Evolutionary conservation across 2,113 vertebrate species (phyloP).

Genomic region (Pterocles orientalis): DNA sequence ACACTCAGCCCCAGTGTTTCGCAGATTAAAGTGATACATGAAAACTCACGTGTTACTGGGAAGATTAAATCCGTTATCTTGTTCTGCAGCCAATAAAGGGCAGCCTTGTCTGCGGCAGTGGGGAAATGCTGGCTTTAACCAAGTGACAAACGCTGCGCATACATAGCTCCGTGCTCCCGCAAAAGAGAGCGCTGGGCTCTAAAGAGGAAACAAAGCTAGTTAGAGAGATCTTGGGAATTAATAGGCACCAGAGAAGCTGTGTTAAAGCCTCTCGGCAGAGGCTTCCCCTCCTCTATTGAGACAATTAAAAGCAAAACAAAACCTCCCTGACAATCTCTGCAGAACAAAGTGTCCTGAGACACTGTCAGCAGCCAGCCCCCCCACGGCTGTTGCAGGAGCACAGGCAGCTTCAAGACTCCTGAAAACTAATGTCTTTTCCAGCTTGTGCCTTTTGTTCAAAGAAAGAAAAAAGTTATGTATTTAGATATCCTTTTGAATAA

Average conservation of each 20-base stretch:
- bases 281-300: not conserved
- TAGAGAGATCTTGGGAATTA: constrained; percentile 2
- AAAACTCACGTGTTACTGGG: constrained; percentile 75
- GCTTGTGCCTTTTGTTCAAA: not conserved
- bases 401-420: not conserved
- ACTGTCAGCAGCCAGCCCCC: not conserved
- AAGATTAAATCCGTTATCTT: constrained; percentile 76
- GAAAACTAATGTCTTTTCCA: not conserved
- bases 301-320: constrained; percentile 31
- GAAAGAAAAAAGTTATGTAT: not conserved
- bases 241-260: not conserved
- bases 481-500: not conserved
- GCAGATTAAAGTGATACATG: constrained; percentile 80
- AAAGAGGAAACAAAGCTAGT: constrained; percentile 23
- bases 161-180: not conserved
- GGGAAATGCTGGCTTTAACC: constrained; percentile 44
- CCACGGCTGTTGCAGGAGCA: not conserved
- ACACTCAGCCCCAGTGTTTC: constrained; percentile 67
- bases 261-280: constrained; percentile 32
- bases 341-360: not conserved
- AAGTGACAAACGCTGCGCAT: not conserved
- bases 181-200: not conserved
- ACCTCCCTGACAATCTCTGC: not conserved
- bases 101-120: constrained; percentile 8
- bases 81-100: constrained; percentile 71